Evolutionary conservation across 1,140 invertebrate genomes (phyloP).

Genomic region (Drosophila ambigua): DNA sequence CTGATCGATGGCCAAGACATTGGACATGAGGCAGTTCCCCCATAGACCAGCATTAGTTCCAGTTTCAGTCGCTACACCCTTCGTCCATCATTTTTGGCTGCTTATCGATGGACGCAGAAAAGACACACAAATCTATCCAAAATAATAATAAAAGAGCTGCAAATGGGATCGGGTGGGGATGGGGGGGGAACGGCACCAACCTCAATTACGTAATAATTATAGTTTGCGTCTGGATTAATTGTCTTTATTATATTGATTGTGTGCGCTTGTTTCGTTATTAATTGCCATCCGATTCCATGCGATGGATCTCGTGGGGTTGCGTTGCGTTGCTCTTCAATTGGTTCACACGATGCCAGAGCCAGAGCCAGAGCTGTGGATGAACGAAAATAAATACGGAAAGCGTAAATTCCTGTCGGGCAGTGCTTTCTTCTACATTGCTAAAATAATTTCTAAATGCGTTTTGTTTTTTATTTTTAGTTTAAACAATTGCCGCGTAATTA

Average conservation of each 20-base stretch:
- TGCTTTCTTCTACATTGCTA: slow-evolving; percentile 39
- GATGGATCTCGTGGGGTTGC: slow-evolving; percentile 16
- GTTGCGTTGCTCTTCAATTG: slow-evolving; percentile 33
- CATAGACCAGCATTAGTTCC: slow-evolving; percentile 54
- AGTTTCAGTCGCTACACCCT: slow-evolving; percentile 33
- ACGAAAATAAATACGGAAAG: slow-evolving; percentile 64
- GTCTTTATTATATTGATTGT: slow-evolving; percentile 59
- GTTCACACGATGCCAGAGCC: slow-evolving; percentile 65
- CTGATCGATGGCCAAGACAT: slow-evolving; percentile 51
- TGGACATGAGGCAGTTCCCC: slow-evolving; percentile 10
- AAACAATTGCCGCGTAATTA: slow-evolving; percentile 68
- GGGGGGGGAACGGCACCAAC: slow-evolving; percentile 30
- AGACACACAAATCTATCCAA: slow-evolving; percentile 28
- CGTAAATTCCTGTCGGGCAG: slow-evolving; percentile 33
- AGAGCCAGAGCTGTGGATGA: background rate
- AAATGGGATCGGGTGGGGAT: slow-evolving; percentile 16
- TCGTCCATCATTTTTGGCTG: background rate
- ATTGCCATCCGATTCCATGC: slow-evolving; percentile 32
- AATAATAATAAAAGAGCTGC: slow-evolving; percentile 39
- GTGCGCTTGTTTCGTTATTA: slow-evolving; percentile 49
- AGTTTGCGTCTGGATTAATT: slow-evolving; percentile 53
- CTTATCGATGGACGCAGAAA: slow-evolving; percentile 16
- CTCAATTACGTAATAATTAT: slow-evolving; percentile 76
- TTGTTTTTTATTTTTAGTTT: slow-evolving; percentile 46
- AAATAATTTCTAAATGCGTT: slow-evolving; percentile 53